Evolutionary conservation across 2,888 invertebrate species (phyloP), one percentile per base, ranked within the genome.

Genomic region (Xanthia togata): DNA sequence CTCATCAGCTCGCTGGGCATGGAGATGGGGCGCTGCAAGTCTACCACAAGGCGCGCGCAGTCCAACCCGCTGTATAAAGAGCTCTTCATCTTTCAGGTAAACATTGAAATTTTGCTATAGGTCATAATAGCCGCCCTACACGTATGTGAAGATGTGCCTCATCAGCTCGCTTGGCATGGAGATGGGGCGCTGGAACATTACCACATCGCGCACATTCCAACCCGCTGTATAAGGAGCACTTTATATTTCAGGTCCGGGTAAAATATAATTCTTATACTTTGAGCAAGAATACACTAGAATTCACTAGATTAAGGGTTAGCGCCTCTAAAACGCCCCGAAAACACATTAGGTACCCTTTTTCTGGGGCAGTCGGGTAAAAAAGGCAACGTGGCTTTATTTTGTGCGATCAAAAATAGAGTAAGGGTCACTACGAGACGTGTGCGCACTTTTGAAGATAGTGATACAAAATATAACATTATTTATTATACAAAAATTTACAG

Each of bases 1-100:
- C 97, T 99, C 92, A 98, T 99, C 90, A 99, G 99, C 93, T 99
- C 99, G 89, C 98, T 98, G 88, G 99, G 99, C 31, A 98, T 99
- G 96, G 99, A 99, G 96, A 98, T 99, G 96, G 98, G 98, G 0
- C 98, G 98, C 85, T 98, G 98, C 93, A 99, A 99, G 97, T 99
- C 99, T 57, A 98, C 99, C 73, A 98, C 99, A 23, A 97, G 99
- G 85, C 97, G 99, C 70, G 99, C 99, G 23, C 99, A 99, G 95
- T 99, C 99, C 68, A 99, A 99, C 97, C 99, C 99, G 57, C 97
- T 99, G 20, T 99, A 99, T 94, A 99, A 99, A 94, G 99, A 99
- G 95, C 98, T 99, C 5, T 99, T 99, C 93, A 98, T 99, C 50
- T 57, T 35, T 65, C 75, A 63, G 55, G 76, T 76, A 57, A 53